phyloP scores from a whole-genome alignment of 2,888 invertebrate species.

The Melanostoma scalare region DNA sequence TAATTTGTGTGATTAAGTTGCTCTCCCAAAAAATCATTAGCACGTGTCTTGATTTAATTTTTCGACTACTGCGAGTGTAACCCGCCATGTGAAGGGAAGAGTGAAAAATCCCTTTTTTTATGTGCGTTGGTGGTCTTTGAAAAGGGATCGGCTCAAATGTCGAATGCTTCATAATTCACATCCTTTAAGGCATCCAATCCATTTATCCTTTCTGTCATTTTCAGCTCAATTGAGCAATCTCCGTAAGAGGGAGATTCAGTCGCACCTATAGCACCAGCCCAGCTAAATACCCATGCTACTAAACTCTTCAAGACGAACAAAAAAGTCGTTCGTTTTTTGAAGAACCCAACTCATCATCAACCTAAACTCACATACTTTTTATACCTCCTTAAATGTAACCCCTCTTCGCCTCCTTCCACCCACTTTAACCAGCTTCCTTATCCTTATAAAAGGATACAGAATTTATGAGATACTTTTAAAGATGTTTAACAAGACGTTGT shows the following conservation, averaged over 20 bases:
- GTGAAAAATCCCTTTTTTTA: constrained; percentile 6
- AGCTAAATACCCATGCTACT: background rate
- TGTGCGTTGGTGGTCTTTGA: constrained; percentile 6
- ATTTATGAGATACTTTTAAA: constrained; percentile 72
- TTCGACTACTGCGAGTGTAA: constrained; percentile 19
- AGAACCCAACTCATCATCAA: constrained; percentile 57
- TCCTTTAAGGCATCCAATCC: constrained; percentile 47
- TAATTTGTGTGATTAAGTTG: constrained; percentile 68
- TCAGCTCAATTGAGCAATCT: constrained; percentile 66
- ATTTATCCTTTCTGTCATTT: constrained; percentile 61
- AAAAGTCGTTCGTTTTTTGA: constrained; percentile 31
- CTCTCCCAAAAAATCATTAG: constrained; percentile 39
- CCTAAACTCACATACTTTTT: constrained; percentile 30
- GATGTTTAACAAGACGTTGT: constrained; percentile 66
- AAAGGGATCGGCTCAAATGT: constrained; percentile 14
- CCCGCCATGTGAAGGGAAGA: background rate
- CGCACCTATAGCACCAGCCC: constrained; percentile 4
- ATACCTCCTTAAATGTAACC: background rate
- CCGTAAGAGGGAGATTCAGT: background rate
- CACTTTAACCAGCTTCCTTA: too few species aligned
- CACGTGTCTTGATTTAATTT: constrained; percentile 69
- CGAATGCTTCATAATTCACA: constrained; percentile 53
- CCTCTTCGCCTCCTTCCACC: constrained; percentile 2
- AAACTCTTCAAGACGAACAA: constrained; percentile 13
- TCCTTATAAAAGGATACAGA: constrained; percentile 40